phyloP scores from a whole-genome alignment of 2,113 vertebrate genomes.

The Ceuthmochares aereus region DNA sequence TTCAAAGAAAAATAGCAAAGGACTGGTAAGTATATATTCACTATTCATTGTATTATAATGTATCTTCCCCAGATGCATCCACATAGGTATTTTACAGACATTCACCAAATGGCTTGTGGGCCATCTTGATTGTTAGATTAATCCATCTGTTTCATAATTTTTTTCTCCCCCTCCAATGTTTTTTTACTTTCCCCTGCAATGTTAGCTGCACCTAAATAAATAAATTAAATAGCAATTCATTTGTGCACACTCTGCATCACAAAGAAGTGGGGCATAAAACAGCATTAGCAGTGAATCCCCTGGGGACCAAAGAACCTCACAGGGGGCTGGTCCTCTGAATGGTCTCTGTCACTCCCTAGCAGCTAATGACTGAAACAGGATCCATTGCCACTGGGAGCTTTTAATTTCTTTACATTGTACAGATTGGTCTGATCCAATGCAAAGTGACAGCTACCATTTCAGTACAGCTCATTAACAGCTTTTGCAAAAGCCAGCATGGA shows the following conservation, averaged over 20 bases:
- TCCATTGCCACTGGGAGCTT: conserved; percentile 81
- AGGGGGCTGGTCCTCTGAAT: conserved; percentile 79
- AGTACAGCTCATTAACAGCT: conserved; percentile 77
- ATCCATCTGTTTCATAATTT: conserved; percentile 10
- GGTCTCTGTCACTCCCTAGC: conserved; percentile 70
- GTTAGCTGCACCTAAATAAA: conserved; percentile 71
- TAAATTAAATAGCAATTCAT: conserved; percentile 76
- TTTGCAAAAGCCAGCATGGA: conserved; percentile 13
- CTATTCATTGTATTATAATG: conserved; percentile 60
- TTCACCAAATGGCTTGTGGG: neutral
- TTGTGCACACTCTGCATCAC: conserved; percentile 73
- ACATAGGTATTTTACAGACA: neutral
- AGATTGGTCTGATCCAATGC: conserved; percentile 74
- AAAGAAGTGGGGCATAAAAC: conserved; percentile 81
- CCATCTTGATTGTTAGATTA: conserved; percentile 39
- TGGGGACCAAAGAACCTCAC: conserved; percentile 68
- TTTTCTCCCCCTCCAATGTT: accelerated
- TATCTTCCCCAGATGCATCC: neutral
- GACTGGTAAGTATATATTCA: conserved; percentile 23
- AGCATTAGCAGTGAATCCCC: conserved; percentile 78
- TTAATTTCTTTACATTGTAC: conserved; percentile 84
- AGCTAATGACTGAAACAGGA: conserved; percentile 82
- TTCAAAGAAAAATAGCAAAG: conserved; percentile 52
- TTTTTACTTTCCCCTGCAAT: conserved; percentile 49
- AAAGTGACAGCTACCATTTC: conserved; percentile 78